These are phyloP conservation scores for Polietes domitor DNA, from an alignment of 2,888 invertebrate species.

Conservation along the genomic window DNA sequence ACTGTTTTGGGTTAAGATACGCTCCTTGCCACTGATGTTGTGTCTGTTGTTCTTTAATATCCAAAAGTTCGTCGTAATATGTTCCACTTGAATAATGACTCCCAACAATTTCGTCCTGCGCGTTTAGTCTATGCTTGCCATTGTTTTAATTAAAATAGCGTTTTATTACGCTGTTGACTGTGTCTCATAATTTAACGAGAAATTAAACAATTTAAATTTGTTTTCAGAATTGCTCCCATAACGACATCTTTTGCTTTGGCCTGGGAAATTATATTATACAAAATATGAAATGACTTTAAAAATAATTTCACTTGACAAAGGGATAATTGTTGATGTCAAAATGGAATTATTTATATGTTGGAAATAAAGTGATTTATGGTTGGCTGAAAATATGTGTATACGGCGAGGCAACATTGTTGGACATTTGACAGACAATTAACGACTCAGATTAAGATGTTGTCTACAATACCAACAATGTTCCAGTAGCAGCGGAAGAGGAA, in stretches of 20 bases:
- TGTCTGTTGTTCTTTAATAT: not conserved
- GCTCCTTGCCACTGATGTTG: not conserved
- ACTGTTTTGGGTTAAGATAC: too few species aligned
- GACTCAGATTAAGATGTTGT: not conserved
- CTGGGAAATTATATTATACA: not conserved
- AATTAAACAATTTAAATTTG: conserved; percentile 52
- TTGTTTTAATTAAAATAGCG: conserved; percentile 52
- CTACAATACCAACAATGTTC: too few species aligned
- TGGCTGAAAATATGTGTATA: too few species aligned
- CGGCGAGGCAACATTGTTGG: not conserved
- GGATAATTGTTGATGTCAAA: not conserved
- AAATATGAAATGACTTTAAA: not conserved
- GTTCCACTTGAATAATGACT: conserved; percentile 39
- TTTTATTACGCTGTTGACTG: conserved; percentile 14
- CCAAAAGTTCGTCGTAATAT: conserved; percentile 30
- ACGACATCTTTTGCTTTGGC: not conserved
- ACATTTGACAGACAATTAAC: not conserved
- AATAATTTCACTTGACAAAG: not conserved
- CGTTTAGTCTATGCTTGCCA: not conserved
- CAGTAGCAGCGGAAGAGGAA: too few species aligned
- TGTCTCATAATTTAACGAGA: conserved; percentile 55
- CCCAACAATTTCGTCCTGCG: not conserved
- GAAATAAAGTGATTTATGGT: not conserved
- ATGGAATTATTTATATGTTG: not conserved
- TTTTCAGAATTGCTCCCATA: conserved; percentile 1